phyloP scores from a whole-genome alignment of 1,140 invertebrate genomes.

The Diachasma alloeum region DNA sequence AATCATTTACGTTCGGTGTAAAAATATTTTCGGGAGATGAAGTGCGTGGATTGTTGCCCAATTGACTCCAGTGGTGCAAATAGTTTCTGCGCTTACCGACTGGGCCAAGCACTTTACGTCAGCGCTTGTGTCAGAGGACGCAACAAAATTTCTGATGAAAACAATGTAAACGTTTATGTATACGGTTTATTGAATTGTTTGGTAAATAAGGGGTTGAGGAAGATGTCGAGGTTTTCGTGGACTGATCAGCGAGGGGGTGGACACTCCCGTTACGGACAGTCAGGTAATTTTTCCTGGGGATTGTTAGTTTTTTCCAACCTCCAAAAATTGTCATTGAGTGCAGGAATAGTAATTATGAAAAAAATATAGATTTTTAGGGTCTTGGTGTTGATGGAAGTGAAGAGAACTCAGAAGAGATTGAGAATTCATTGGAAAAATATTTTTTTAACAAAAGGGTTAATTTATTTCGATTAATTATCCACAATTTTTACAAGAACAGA shows the following conservation, averaged over 20 bases:
- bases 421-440: no score
- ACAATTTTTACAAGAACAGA: no score
- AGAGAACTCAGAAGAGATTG: no score
- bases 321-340: no score
- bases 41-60: neutral
- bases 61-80: neutral
- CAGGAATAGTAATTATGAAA: no score
- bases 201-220: constrained; percentile 16
- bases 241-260: neutral
- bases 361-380: no score
- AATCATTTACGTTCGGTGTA: neutral
- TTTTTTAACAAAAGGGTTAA: no score
- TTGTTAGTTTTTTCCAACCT: neutral
- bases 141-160: neutral
- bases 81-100: neutral
- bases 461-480: no score
- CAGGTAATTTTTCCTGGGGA: neutral
- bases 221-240: neutral
- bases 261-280: neutral
- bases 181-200: constrained; percentile 23
- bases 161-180: neutral
- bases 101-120: neutral
- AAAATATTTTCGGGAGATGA: neutral
- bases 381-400: no score
- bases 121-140: neutral